A percentile compares a stretch with the other conserved stretches of the same genome.
These are phyloP conservation scores for Bombus picipes DNA, from an alignment of 1,140 invertebrate genomes.

Conservation along the genomic window DNA sequence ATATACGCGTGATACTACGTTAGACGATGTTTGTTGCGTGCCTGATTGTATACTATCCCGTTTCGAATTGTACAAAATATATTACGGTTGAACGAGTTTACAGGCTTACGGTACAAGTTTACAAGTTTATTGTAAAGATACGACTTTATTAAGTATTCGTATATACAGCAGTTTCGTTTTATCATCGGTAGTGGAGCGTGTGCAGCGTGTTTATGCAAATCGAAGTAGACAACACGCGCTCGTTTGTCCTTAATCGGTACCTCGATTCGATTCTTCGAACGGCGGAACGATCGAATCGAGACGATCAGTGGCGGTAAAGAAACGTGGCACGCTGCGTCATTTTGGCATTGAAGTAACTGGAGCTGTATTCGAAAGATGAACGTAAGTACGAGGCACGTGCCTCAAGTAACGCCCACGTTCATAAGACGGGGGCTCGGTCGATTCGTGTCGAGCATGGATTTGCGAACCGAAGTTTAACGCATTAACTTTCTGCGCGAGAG, in stretches of 20 bases:
- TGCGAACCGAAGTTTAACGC: constrained; percentile 79
- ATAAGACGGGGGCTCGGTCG: constrained; percentile 65
- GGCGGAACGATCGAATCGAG: background rate
- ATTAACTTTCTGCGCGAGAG: constrained; percentile 76
- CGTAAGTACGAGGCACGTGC: constrained; percentile 73
- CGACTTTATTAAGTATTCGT: background rate
- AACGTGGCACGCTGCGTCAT: constrained; percentile 1
- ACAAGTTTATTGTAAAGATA: background rate
- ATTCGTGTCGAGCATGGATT: constrained; percentile 73
- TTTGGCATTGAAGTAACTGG: constrained; percentile 60
- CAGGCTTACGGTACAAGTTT: background rate
- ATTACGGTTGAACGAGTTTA: background rate
- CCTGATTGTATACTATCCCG: background rate
- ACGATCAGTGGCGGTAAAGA: background rate
- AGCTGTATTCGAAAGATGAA: constrained; percentile 68
- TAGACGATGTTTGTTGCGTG: background rate
- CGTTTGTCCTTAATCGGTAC: background rate
- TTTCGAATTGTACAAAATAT: background rate
- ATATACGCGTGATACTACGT: background rate
- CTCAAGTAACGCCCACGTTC: constrained; percentile 77
- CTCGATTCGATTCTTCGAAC: background rate
- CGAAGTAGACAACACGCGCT: background rate
- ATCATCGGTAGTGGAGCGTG: background rate
- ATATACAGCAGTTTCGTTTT: background rate
- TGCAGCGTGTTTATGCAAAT: background rate